Base-by-base conservation (phyloP, 2,888 invertebrate species). In the Perizoma affinitatum region DNA sequence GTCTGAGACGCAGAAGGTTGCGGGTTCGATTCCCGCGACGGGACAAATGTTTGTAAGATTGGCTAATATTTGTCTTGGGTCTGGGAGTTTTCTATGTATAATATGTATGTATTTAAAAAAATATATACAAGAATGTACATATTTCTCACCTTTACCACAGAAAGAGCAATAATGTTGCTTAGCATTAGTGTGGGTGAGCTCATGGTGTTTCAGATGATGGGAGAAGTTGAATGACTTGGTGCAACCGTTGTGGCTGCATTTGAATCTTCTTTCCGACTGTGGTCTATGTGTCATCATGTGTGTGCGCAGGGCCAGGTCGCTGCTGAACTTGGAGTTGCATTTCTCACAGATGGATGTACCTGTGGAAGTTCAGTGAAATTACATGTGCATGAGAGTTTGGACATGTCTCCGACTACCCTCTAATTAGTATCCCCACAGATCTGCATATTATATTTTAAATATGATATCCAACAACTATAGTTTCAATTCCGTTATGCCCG, bases 151-250 rank as follows among this genome's bases (percentile, higher is more conserved):
- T 82, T 88, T 92, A 5, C 83, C 85, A 74, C 93, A 93, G 43
- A 79, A 68, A 63, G 73, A 79, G 70, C 93, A 93, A 61, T 74
- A 86, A 71, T 89, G 76, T 61, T 86, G 89, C 64, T 88, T 90
- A 1, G 71, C 71, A 40, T 88, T 81, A 3, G 85, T 86, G 62
- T 93, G 93, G 0, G 88, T 89, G 36, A 88, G 69, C 65, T 88
- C 87, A 67, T 93, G 93, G 61, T 92, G 87, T 62, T 84, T 89
- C 60, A 90, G 70, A 69, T 93, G 92, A 58, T 92, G 92, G 3
- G 80, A 69, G 65, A 90, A 92, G 68, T 92, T 92, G 68, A 93
- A 93, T 7, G 84, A 74, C 71, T 91, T 92, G 4, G 70, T 68
- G 68, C 93, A 93, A 22, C 84, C 84, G 0, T 59, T 56, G 57